These are phyloP conservation scores for Seira ritae DNA, from an alignment of 2,888 invertebrate species.

Conservation along the genomic window DNA sequence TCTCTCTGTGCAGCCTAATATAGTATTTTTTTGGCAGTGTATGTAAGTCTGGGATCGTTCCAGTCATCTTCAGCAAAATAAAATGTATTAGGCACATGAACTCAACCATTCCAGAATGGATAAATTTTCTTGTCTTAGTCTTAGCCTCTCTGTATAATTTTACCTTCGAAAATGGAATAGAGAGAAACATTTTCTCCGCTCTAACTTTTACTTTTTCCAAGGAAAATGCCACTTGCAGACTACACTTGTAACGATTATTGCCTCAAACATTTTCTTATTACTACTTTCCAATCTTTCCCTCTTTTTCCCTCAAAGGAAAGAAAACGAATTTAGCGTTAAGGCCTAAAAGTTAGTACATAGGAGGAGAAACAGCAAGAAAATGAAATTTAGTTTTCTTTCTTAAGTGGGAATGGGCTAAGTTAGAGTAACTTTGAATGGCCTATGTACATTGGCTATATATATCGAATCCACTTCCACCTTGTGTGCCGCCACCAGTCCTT, in stretches of 20 bases:
- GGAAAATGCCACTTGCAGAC: slow-evolving; percentile 61
- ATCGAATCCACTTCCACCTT: slow-evolving; percentile 56
- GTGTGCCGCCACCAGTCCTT: slow-evolving; percentile 33
- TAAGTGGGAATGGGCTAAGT: slow-evolving; percentile 62
- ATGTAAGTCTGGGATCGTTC: slow-evolving; percentile 42
- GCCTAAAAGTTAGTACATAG: no score
- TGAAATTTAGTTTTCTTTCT: slow-evolving; percentile 63
- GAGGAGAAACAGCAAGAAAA: slow-evolving; percentile 49
- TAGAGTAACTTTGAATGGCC: slow-evolving; percentile 62
- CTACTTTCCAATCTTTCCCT: slow-evolving; percentile 58
- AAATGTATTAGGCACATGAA: slow-evolving; percentile 55
- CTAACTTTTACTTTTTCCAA: no score
- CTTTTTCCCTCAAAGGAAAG: no score
- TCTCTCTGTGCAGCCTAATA: no score
- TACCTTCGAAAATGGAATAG: slow-evolving; percentile 54
- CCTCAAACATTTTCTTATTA: slow-evolving; percentile 56
- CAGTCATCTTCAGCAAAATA: slow-evolving; percentile 30
- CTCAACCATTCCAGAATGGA: slow-evolving; percentile 54
- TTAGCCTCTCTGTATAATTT: slow-evolving; percentile 28
- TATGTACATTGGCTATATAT: no score
- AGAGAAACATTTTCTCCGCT: no score
- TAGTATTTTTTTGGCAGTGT: slow-evolving; percentile 47
- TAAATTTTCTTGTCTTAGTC: slow-evolving; percentile 54
- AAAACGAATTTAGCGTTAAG: no score
- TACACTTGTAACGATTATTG: slow-evolving; percentile 62